These are phyloP conservation scores for Lycodopsis pacificus DNA, from an alignment of 2,797 vertebrate species.

Conservation along the genomic window DNA sequence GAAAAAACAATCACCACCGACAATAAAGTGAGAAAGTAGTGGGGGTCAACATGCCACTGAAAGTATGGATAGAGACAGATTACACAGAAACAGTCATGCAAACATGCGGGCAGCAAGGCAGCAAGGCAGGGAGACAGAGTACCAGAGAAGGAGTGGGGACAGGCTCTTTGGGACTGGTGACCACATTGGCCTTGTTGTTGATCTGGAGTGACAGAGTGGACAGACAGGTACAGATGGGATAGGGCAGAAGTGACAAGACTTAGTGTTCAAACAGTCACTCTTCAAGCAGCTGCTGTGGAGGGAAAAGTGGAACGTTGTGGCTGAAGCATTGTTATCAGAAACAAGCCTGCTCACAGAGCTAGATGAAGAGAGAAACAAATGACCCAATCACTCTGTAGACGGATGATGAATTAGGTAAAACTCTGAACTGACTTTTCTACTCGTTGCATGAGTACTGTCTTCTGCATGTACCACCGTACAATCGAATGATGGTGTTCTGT, in stretches of 20 bases:
- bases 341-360: not conserved
- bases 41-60: slow-evolving; percentile 9
- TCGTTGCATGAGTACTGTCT: not conserved
- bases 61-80: not conserved
- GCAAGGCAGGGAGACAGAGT: slow-evolving; percentile 78
- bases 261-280: slow-evolving; percentile 47
- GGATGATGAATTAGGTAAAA: slow-evolving; percentile 14
- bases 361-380: slow-evolving; percentile 28
- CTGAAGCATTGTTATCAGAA: slow-evolving; percentile 1
- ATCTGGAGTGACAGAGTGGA: slow-evolving; percentile 92
- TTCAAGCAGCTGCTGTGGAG: slow-evolving; percentile 51
- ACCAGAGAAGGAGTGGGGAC: slow-evolving; percentile 95
- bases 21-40: not conserved
- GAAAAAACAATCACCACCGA: not conserved
- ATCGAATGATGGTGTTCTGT: not conserved
- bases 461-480: not conserved
- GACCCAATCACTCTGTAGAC: slow-evolving; percentile 21
- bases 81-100: slow-evolving; percentile 38
- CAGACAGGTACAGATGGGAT: slow-evolving; percentile 80
- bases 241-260: slow-evolving; percentile 70
- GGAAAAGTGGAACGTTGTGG: slow-evolving; percentile 18
- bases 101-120: slow-evolving; percentile 62
- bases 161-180: slow-evolving; percentile 97
- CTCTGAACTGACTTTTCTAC: not conserved
- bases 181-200: slow-evolving; percentile 99